These are phyloP conservation scores for Bimastos eiseni DNA, from an alignment of 2,888 invertebrate species.

Conservation along the genomic window DNA sequence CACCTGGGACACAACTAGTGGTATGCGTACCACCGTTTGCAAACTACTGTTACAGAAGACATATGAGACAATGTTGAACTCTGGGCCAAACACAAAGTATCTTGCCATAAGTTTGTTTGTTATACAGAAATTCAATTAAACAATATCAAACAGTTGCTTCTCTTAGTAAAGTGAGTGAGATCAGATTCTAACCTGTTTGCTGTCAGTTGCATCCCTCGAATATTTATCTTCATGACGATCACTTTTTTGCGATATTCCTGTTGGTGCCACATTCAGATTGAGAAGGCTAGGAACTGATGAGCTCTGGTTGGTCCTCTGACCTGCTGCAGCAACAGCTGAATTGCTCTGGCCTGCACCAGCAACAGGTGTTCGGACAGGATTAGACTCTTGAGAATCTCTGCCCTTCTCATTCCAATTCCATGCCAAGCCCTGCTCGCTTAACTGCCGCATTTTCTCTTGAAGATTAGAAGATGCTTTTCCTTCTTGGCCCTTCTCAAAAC, in stretches of 20 bases:
- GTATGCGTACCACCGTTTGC: too few species aligned
- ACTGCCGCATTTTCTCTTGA: neutral
- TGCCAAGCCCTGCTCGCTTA: neutral
- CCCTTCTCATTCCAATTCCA: neutral
- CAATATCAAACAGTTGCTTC: neutral
- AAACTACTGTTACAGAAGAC: neutral
- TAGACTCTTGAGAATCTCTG: neutral
- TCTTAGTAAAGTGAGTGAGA: neutral
- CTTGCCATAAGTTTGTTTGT: neutral
- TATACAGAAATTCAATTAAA: neutral
- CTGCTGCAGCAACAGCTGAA: neutral
- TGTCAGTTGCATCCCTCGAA: neutral
- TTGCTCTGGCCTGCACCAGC: neutral
- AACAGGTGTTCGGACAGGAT: neutral
- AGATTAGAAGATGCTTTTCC: neutral
- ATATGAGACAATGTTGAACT: neutral
- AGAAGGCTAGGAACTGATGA: neutral
- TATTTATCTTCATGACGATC: neutral
- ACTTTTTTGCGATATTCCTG: neutral
- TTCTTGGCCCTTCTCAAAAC: neutral
- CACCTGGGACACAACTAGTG: too few species aligned
- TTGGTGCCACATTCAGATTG: neutral
- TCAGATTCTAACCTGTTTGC: slow-evolving; percentile 3
- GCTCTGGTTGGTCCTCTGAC: neutral
- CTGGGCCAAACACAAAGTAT: neutral